These are phyloP conservation scores for Myotis pilosus DNA, from an alignment of 2,797 vertebrate genomes.

Conservation along the genomic window DNA sequence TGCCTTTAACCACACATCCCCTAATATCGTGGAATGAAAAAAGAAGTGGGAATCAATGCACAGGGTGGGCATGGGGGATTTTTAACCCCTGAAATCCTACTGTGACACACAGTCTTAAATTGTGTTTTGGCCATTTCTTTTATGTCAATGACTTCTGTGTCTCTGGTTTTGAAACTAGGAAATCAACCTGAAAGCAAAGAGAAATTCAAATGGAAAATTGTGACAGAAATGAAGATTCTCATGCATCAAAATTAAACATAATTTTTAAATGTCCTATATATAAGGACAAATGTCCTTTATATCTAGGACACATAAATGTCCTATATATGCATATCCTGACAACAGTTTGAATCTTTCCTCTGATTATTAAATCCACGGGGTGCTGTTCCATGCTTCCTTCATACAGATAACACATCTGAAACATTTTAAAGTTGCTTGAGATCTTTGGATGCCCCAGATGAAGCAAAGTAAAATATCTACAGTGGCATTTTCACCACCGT, in stretches of 20 bases:
- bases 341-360: background rate
- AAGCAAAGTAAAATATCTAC: background rate
- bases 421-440: background rate
- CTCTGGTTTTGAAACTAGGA: background rate
- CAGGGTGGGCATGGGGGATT: background rate
- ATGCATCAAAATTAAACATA: background rate
- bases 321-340: background rate
- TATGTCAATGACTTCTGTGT: background rate
- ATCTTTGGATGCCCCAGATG: background rate
- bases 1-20: background rate
- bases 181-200: background rate
- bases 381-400: background rate
- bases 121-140: background rate
- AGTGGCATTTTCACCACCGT: background rate
- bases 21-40: background rate
- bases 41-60: background rate
- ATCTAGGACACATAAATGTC: background rate
- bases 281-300: background rate
- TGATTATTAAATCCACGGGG: background rate
- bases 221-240: background rate
- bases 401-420: background rate
- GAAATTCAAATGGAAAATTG: conserved; percentile 33
- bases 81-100: background rate
- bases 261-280: background rate
- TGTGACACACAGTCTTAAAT: background rate